Evolutionary conservation across 2,888 invertebrate genomes (phyloP).

Genomic region (Drosophila rubida): DNA sequence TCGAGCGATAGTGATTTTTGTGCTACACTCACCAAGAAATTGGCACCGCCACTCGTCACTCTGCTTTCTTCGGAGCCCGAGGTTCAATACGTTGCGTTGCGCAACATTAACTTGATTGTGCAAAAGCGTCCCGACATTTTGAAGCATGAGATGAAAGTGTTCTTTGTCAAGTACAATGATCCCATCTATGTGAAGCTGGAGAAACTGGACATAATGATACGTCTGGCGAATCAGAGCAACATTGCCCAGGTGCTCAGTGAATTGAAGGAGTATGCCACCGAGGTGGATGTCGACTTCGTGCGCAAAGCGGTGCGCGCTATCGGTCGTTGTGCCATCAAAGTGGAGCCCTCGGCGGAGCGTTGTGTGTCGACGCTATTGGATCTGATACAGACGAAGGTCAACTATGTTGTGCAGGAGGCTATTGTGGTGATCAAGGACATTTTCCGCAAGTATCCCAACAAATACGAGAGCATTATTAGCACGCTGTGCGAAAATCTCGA

Average conservation of each 20-base stretch:
- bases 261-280: conserved; percentile 99
- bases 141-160: conserved; percentile 99
- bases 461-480: conserved; percentile 99
- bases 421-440: conserved; percentile 99
- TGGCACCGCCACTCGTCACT: conserved; percentile 99
- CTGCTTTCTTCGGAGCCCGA: conserved; percentile 99
- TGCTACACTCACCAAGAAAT: conserved; percentile 95
- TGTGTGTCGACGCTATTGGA: conserved; percentile 99
- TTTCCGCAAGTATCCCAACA: conserved; percentile 99
- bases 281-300: conserved; percentile 99
- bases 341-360: conserved; percentile 98
- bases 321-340: conserved; percentile 99
- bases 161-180: conserved; percentile 99
- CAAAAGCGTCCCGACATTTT: conserved; percentile 99
- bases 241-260: conserved; percentile 99
- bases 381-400: conserved; percentile 99
- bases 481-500: conserved; percentile 99
- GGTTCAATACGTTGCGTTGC: conserved; percentile 98
- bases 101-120: conserved; percentile 99
- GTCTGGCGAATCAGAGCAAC: conserved; percentile 98
- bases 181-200: conserved; percentile 99
- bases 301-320: conserved; percentile 99
- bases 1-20: conserved; percentile 97
- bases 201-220: conserved; percentile 99
- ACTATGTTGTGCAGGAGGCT: conserved; percentile 99